These are phyloP conservation scores for Pemphigus obesinymphae DNA, from an alignment of 1,140 invertebrate genomes.

Conservation along the genomic window DNA sequence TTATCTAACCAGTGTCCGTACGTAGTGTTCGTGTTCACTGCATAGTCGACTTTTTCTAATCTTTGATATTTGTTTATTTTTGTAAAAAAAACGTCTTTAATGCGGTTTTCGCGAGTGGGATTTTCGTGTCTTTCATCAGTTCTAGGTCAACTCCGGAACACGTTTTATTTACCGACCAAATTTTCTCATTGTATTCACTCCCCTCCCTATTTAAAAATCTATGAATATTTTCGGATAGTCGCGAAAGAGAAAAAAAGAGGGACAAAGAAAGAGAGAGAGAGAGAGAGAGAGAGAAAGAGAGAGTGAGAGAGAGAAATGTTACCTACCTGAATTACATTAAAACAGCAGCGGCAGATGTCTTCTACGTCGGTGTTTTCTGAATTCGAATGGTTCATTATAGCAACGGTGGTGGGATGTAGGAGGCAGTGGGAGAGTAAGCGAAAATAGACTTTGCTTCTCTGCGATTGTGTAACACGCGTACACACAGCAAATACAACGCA, in stretches of 20 bases:
- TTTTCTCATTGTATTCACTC: neutral
- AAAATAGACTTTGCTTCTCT: constrained; percentile 1
- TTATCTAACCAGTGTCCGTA: too few species aligned
- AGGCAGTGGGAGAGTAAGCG: neutral
- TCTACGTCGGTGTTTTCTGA: neutral
- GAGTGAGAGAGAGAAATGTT: too few species aligned
- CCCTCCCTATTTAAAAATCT: too few species aligned
- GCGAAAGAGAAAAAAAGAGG: neutral
- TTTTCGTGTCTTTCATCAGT: neutral
- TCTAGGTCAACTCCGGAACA: neutral
- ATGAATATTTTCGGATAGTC: neutral
- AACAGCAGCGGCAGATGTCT: constrained; percentile 16
- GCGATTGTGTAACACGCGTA: neutral
- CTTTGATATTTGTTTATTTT: too few species aligned
- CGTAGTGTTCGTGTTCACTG: too few species aligned
- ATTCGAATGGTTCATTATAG: constrained; percentile 31
- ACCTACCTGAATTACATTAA: constrained; percentile 26
- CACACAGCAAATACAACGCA: neutral
- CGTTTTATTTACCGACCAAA: neutral
- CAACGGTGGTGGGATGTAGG: too few species aligned
- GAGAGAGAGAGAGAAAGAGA: too few species aligned
- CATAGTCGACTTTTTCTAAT: too few species aligned
- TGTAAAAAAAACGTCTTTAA: neutral
- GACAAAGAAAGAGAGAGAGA: too few species aligned
- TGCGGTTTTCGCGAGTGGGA: neutral